Conservation (phyloP, 2,888 invertebrate species). For the Epirrhoe tristata region DNA sequence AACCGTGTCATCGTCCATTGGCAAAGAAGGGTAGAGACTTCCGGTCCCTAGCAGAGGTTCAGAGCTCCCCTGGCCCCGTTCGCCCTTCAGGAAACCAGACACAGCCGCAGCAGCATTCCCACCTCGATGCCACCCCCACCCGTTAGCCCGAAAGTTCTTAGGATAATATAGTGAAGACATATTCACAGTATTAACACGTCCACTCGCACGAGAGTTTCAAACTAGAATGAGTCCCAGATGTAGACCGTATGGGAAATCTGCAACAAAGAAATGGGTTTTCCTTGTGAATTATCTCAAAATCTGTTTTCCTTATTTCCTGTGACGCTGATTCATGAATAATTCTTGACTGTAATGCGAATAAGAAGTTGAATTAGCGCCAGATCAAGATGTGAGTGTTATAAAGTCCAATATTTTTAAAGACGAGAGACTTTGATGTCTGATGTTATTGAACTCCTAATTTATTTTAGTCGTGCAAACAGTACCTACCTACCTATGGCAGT, state of each 20-base stretch:
- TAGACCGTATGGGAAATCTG: slow-evolving; percentile 42
- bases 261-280: slow-evolving; percentile 47
- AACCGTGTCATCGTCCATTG: slow-evolving; percentile 69
- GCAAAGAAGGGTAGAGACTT: slow-evolving; percentile 72
- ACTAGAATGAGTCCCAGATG: slow-evolving; percentile 44
- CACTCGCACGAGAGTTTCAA: slow-evolving; percentile 45
- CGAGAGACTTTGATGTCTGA: slow-evolving; percentile 6
- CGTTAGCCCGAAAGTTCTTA: slow-evolving; percentile 78
- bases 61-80: slow-evolving; percentile 63
- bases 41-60: slow-evolving; percentile 65
- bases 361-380: slow-evolving; percentile 16
- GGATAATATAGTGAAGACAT: slow-evolving; percentile 66
- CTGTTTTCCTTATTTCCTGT: slow-evolving; percentile 22
- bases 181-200: slow-evolving; percentile 43
- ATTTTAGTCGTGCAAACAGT: neutral
- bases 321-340: slow-evolving; percentile 8
- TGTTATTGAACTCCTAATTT: slow-evolving; percentile 22
- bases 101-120: slow-evolving; percentile 68
- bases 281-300: slow-evolving; percentile 26
- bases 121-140: slow-evolving; percentile 79
- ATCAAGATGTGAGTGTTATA: slow-evolving; percentile 15
- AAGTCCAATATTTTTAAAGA: neutral
- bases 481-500: too few relatives aligned
- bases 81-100: slow-evolving; percentile 68
- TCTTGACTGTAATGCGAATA: slow-evolving; percentile 7